Conservation (phyloP, 2,113 vertebrate species). For the Alligator mississippiensis region DNA sequence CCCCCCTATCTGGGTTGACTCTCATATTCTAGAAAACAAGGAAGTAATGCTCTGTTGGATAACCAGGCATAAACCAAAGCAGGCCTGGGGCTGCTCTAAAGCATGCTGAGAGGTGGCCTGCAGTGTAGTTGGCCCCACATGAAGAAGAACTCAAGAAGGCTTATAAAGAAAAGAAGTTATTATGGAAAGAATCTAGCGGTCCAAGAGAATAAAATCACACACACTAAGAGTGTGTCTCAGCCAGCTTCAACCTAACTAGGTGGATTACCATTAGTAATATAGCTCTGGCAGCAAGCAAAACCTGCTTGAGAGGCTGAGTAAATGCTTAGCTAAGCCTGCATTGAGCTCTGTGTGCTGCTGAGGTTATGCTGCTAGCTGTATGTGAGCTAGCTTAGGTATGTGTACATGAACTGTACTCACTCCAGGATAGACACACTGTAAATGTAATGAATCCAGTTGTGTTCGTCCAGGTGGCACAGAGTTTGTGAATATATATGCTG, state of each 20-base stretch:
- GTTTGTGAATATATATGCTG: too few relatives aligned
- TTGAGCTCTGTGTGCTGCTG: too few relatives aligned
- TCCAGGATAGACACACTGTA: background rate
- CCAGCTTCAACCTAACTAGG: too few relatives aligned
- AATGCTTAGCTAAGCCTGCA: background rate
- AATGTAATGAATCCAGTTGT: background rate
- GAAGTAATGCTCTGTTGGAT: background rate
- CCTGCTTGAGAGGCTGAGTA: background rate
- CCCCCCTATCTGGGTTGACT: background rate
- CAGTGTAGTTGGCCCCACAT: background rate
- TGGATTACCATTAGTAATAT: too few relatives aligned
- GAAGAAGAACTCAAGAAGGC: background rate
- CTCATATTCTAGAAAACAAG: too few relatives aligned
- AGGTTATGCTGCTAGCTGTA: background rate
- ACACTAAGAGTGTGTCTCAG: background rate
- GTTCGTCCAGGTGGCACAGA: background rate
- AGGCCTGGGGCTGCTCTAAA: background rate
- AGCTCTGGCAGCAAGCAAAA: background rate
- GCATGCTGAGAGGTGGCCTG: background rate
- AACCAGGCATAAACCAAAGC: background rate
- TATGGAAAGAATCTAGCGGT: background rate
- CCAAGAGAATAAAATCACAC: background rate
- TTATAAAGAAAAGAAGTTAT: background rate
- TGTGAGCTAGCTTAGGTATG: too few relatives aligned
- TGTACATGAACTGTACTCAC: too few relatives aligned